phyloP scores from a whole-genome alignment of 2,888 invertebrate genomes.

The Nasonovia ribisnigri region DNA sequence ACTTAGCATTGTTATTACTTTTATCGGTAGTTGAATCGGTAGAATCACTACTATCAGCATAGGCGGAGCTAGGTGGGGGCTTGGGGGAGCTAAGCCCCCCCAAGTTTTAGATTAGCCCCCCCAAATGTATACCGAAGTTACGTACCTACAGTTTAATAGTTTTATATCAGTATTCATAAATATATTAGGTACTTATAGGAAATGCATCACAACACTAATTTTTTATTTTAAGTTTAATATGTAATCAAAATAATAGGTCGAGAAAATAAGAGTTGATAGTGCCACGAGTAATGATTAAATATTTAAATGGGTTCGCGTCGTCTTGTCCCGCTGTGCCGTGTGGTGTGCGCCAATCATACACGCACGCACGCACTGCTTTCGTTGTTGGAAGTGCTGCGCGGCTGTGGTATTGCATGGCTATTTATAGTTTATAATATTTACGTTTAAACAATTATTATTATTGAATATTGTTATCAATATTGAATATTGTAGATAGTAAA shows the following conservation, averaged over 20 bases:
- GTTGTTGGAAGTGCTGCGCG: background rate
- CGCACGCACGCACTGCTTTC: background rate
- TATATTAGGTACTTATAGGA: too few species aligned
- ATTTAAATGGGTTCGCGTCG: too few species aligned
- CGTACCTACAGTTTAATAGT: background rate
- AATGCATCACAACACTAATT: too few species aligned
- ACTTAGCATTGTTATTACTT: too few species aligned
- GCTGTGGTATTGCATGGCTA: background rate
- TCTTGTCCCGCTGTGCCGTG: background rate
- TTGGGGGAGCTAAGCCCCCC: background rate
- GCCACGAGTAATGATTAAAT: background rate
- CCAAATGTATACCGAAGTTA: background rate
- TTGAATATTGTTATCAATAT: background rate
- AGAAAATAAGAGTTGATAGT: background rate
- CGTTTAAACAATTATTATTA: background rate
- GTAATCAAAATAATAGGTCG: too few species aligned
- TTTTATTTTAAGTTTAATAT: too few species aligned
- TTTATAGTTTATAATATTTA: background rate
- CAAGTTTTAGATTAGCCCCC: background rate
- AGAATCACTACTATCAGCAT: too few species aligned
- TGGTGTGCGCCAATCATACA: background rate
- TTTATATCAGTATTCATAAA: background rate
- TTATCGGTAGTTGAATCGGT: too few species aligned
- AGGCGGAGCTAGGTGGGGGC: background rate
- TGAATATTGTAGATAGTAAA: constrained; percentile 7